Percentiles rank a stretch among this genome's conserved stretches.
phyloP scores from a whole-genome alignment of 2,113 vertebrate species.

The Tenrec ecaudatus region DNA sequence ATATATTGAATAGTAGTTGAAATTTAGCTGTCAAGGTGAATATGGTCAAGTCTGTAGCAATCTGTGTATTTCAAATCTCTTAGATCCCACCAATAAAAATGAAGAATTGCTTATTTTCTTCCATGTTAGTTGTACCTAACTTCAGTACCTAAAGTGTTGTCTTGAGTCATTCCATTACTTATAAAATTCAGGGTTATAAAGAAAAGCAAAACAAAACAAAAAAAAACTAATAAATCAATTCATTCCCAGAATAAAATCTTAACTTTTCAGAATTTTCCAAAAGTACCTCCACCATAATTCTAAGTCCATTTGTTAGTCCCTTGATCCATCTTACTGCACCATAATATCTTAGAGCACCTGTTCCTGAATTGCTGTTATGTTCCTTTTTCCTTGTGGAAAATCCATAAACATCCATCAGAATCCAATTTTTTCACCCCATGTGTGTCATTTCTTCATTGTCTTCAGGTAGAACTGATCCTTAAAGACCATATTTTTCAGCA shows the following conservation, averaged over 20 bases:
- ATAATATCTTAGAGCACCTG: not conserved
- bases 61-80: not conserved
- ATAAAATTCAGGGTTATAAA: constrained; percentile 26
- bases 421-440: not conserved
- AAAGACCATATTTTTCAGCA: not conserved
- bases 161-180: not conserved
- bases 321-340: not conserved
- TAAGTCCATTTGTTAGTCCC: not conserved
- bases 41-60: not conserved
- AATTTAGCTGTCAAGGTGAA: constrained; percentile 42
- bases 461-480: not conserved
- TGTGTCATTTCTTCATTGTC: not conserved
- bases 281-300: not conserved
- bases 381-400: not conserved
- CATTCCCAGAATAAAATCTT: not conserved
- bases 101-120: not conserved
- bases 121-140: not conserved
- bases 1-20: not conserved
- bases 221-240: not conserved
- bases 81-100: not conserved
- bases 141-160: too few species aligned
- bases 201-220: not conserved
- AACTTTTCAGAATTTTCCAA: not conserved
- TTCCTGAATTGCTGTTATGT: not conserved
- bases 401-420: not conserved